Percentiles rank a stretch among this genome's conserved stretches.
phyloP scores from a whole-genome alignment of 2,888 invertebrate species.

The Dicyrtoma fusca region DNA sequence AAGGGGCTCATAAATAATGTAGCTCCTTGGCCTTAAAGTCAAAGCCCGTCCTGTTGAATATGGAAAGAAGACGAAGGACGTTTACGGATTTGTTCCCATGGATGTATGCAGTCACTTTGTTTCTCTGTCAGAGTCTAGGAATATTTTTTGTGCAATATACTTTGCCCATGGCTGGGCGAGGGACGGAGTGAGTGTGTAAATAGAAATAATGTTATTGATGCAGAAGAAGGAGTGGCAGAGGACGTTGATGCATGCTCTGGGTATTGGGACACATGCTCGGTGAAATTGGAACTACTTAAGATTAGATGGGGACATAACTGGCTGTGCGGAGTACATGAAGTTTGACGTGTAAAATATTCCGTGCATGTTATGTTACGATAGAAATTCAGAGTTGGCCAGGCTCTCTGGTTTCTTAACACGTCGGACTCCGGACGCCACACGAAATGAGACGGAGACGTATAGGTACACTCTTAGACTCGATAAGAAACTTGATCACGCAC shows the following conservation, averaged over 20 bases:
- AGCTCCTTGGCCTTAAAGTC: no score
- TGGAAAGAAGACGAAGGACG: no score
- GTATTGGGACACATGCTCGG: not conserved
- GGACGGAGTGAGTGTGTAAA: no score
- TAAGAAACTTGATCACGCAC: slow-evolving; percentile 33
- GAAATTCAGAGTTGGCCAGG: not conserved
- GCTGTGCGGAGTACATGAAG: not conserved
- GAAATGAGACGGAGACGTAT: not conserved
- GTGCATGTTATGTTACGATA: not conserved
- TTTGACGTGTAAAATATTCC: slow-evolving; percentile 3
- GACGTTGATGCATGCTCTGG: not conserved
- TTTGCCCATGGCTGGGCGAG: no score
- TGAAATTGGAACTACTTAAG: not conserved
- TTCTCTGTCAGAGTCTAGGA: no score
- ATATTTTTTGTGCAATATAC: no score
- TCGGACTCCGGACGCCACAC: slow-evolving; percentile 17
- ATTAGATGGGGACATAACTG: not conserved
- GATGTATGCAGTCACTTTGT: no score
- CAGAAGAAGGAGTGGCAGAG: not conserved
- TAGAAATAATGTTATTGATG: no score
- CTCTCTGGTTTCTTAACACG: slow-evolving; percentile 13
- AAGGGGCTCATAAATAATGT: no score
- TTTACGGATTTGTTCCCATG: no score
- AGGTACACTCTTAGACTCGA: slow-evolving; percentile 9
- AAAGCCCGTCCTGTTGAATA: no score